Percentiles rank a stretch among this genome's conserved stretches.
These are phyloP conservation scores for Nesogale talazaci DNA, from an alignment of 2,113 vertebrate genomes.

Conservation along the genomic window DNA sequence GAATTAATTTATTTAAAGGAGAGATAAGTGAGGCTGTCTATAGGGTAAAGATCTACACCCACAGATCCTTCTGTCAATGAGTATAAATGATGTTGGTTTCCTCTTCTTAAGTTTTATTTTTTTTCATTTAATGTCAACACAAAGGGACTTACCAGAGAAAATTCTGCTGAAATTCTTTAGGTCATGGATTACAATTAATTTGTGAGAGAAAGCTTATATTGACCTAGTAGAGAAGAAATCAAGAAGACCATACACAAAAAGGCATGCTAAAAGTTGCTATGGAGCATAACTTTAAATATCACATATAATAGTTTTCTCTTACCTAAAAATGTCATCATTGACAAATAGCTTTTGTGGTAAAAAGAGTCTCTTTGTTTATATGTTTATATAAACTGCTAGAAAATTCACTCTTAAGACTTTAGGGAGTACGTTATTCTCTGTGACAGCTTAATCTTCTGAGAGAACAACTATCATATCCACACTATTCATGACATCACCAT, in stretches of 20 bases:
- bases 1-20: not conserved
- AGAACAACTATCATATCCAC: not conserved
- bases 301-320: not conserved
- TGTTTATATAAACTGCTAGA: not conserved
- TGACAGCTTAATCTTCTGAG: not conserved
- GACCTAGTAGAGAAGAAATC: not conserved
- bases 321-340: not conserved
- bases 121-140: not conserved
- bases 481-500: not conserved
- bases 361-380: not conserved
- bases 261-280: conserved; percentile 1
- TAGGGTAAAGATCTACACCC: too few species aligned
- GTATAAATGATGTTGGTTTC: not conserved
- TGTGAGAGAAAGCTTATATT: conserved; percentile 12
- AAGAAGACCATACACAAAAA: not conserved
- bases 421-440: not conserved
- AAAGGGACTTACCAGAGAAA: not conserved
- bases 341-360: not conserved
- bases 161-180: not conserved
- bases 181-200: conserved; percentile 13
- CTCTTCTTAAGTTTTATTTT: not conserved
- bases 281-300: not conserved
- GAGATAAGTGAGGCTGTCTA: not conserved
- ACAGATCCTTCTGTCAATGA: conserved; percentile 20
- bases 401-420: conserved; percentile 3